phyloP scores from a whole-genome alignment of 2,797 vertebrate genomes.

The Hippoglossus hippoglossus region DNA sequence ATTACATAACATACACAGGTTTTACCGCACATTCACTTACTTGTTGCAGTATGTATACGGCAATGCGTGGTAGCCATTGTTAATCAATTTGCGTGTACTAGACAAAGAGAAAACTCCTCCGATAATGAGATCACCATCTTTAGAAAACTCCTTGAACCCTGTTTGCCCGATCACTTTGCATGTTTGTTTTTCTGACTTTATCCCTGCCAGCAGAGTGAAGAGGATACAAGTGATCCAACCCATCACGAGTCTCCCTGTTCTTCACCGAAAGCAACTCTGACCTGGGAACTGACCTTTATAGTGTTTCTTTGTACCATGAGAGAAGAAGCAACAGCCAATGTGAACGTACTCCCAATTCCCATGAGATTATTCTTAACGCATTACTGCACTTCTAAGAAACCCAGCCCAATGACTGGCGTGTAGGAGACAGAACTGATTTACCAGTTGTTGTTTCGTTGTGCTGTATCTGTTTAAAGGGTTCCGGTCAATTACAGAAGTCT shows the following conservation, averaged over 20 bases:
- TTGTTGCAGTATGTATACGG: slow-evolving; percentile 57
- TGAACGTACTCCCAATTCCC: slow-evolving; percentile 31
- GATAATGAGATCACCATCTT: slow-evolving; percentile 75
- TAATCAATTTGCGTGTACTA: slow-evolving; percentile 29
- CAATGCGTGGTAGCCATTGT: slow-evolving; percentile 49
- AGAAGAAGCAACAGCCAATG: slow-evolving; percentile 32
- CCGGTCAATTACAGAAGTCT: no score
- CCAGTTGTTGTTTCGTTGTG: no score
- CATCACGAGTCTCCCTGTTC: slow-evolving; percentile 57
- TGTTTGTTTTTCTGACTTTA: slow-evolving; percentile 61
- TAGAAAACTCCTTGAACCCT: slow-evolving; percentile 68
- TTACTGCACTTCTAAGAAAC: slow-evolving; percentile 1
- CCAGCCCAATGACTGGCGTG: not conserved
- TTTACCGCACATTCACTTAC: slow-evolving; percentile 49
- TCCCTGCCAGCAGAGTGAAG: slow-evolving; percentile 52
- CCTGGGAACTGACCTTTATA: slow-evolving; percentile 54
- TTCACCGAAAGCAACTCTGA: slow-evolving; percentile 19
- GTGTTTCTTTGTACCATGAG: not conserved
- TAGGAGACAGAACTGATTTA: not conserved
- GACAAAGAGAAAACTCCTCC: slow-evolving; percentile 75
- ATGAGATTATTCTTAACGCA: slow-evolving; percentile 20
- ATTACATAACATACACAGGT: not conserved
- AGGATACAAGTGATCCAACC: slow-evolving; percentile 57
- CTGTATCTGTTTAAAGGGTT: no score
- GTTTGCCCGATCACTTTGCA: slow-evolving; percentile 68